Evolutionary conservation across 2,113 vertebrate species (phyloP), one percentile per base, ranked within the genome.

Genomic region (Limnothrissa miodon): DNA sequence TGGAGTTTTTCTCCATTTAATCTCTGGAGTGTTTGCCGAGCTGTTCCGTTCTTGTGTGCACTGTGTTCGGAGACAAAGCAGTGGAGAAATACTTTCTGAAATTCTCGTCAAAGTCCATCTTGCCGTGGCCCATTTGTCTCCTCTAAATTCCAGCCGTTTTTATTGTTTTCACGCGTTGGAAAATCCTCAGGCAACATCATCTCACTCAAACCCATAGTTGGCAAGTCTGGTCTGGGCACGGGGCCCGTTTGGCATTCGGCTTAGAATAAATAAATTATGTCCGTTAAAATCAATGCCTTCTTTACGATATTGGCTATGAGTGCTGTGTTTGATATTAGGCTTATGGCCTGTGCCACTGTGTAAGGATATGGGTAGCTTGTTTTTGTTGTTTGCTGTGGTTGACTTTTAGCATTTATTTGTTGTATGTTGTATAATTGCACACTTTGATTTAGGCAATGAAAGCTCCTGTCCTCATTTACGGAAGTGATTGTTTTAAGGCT

Each of bases 221-320:
- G 88, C 88, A 89, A 81, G 78, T 80, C 56, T 82, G 84, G 81
- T 80, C 66, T 86, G 80, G 90, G 89, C 86, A 85, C 45, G 1
- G 70, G 80, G 59, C 90, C 88, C 91, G 91, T 87, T 89, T 92
- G 90, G 86, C 89, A 89, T 87, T 79, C 45, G 10, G 81, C 88
- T 87, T 29, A 17, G 66, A 74, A 74, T 74, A 74, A 74, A 74
- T 74, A 74, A 74, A 74, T 86, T 51, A 89, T 86, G 74, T 84
- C 82, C 79, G 84, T 83, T 88, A 87, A 92, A 91, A 90, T 88
- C 89, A 89, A 90, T 89, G 88, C 66, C 78, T 81, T 33, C 66
- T 74, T 36, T 74, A 36, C 15, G 33, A 36, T 74, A 36, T 74
- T 74, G 66, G 66, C 66, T 36, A 17, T 74, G 66, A 74, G 66